Percentiles rank a stretch among this genome's conserved stretches.
phyloP scores from a whole-genome alignment of 53 echinoderm and acorn worm species.

The Actinopyga echinites region DNA sequence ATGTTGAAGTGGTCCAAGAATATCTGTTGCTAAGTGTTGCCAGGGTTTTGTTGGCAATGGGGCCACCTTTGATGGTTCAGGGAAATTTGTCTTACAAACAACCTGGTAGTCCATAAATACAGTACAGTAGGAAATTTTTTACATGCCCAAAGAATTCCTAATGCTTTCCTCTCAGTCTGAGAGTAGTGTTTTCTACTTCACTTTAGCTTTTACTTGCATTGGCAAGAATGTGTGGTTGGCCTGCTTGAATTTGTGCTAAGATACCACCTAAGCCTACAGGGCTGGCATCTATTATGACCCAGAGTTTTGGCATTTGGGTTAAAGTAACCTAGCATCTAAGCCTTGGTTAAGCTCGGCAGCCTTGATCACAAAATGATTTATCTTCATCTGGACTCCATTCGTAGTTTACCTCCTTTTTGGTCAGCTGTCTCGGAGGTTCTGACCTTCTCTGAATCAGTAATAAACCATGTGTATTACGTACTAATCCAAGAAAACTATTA shows the following conservation, averaged over 20 bases:
- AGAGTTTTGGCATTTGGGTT: conserved; percentile 37
- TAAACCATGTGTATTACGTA: no score
- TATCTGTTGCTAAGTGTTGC: no score
- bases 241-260: no score
- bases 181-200: conserved; percentile 55
- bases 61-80: no score
- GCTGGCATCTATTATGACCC: conserved; percentile 69
- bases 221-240: no score
- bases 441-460: conserved; percentile 52
- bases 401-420: conserved; percentile 34
- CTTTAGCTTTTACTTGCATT: conserved; percentile 69
- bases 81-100: conserved; percentile 13
- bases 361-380: no score
- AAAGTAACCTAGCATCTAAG: conserved; percentile 54
- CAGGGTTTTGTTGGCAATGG: conserved; percentile 38
- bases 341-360: conserved; percentile 18
- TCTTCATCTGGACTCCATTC: conserved; percentile 48
- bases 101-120: conserved; percentile 68
- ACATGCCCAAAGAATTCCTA: no score
- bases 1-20: no score
- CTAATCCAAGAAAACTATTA: not conserved
- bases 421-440: no score
- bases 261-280: no score
- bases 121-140: no score
- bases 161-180: no score